phyloP scores from a whole-genome alignment of 2,113 vertebrate species.

The Triplophysa tibetana region DNA sequence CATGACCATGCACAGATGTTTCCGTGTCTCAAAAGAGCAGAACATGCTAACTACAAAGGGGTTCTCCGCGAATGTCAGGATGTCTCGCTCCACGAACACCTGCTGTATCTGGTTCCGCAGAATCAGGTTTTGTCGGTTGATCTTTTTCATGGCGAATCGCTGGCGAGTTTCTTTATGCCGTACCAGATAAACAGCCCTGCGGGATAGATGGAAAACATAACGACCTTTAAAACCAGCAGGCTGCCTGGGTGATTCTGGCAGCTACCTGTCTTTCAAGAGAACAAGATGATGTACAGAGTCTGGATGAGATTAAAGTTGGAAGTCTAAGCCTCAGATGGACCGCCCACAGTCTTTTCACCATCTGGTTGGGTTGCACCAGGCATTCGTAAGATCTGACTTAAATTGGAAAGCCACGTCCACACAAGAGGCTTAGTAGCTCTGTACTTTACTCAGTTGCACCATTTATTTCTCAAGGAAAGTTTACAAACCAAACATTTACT shows the following conservation, averaged over 20 bases:
- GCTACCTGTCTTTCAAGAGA: background rate
- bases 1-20: conserved; percentile 99
- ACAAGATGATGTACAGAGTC: background rate
- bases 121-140: conserved; percentile 96
- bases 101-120: conserved; percentile 98
- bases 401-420: too few relatives aligned
- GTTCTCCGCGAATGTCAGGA: conserved; percentile 96
- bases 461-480: too few relatives aligned
- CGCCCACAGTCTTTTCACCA: too few relatives aligned
- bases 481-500: too few relatives aligned
- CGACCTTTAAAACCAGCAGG: background rate
- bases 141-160: conserved; percentile 98
- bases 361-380: too few relatives aligned
- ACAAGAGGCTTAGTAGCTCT: too few relatives aligned
- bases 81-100: conserved; percentile 96
- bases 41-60: conserved; percentile 99
- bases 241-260: background rate
- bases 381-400: too few relatives aligned
- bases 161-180: conserved; percentile 91
- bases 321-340: too few relatives aligned
- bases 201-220: background rate
- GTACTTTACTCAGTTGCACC: too few relatives aligned
- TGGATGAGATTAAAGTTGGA: background rate
- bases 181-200: conserved; percentile 91
- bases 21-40: conserved; percentile 94